Conservation (phyloP, 2,888 invertebrate genomes). For the Dilophus febrilis region DNA sequence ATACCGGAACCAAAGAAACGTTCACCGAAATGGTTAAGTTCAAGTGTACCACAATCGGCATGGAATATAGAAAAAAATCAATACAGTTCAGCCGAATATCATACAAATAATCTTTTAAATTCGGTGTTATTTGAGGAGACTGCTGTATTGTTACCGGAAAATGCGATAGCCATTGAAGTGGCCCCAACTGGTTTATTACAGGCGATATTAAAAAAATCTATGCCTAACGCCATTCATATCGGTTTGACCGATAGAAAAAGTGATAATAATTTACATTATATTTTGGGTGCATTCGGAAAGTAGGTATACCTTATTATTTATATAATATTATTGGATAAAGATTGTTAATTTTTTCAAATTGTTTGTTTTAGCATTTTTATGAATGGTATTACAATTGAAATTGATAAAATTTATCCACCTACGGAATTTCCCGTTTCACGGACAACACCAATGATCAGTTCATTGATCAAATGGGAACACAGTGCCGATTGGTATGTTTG, state of each 20-base stretch:
- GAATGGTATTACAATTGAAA: constrained; percentile 53
- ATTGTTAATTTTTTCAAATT: not conserved
- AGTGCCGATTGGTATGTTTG: constrained; percentile 57
- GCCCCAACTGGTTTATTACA: constrained; percentile 82
- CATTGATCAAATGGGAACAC: constrained; percentile 80
- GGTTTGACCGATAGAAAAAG: constrained; percentile 41
- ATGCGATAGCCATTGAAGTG: constrained; percentile 69
- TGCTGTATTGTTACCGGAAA: constrained; percentile 54
- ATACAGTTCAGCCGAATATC: constrained; percentile 61
- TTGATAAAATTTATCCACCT: constrained; percentile 59
- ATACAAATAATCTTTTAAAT: constrained; percentile 61
- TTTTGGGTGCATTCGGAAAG: constrained; percentile 32
- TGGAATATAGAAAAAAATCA: constrained; percentile 44
- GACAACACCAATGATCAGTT: constrained; percentile 70
- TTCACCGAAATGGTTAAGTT: constrained; percentile 58
- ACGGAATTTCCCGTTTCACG: constrained; percentile 69
- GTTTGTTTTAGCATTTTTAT: constrained; percentile 46
- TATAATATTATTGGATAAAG: too few relatives aligned
- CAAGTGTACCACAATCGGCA: constrained; percentile 47
- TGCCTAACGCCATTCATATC: constrained; percentile 34
- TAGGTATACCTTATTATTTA: constrained; percentile 26
- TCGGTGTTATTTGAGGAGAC: constrained; percentile 79
- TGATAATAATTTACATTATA: constrained; percentile 29
- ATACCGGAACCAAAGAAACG: constrained; percentile 44
- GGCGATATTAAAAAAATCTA: constrained; percentile 44